Conservation (phyloP, 2,797 vertebrate species). For the Microchirus variegatus region DNA sequence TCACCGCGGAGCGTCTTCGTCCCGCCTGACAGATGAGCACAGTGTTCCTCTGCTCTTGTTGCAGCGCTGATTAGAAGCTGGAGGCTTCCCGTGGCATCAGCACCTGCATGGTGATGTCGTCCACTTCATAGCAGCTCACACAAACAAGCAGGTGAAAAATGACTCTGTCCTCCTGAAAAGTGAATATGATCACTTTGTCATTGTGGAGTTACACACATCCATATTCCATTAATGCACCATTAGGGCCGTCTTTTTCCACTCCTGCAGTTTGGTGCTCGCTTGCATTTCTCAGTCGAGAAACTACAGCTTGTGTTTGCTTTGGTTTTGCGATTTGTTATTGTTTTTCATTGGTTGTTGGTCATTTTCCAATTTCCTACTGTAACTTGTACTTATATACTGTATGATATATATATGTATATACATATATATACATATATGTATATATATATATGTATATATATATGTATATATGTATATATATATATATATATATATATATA, state of each 20-base stretch:
- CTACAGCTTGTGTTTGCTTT: neutral
- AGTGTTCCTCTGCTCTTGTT: conserved; percentile 4
- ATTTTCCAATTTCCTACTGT: too few relatives aligned
- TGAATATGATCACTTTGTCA: neutral
- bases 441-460: too few relatives aligned
- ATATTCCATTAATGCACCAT: too few relatives aligned
- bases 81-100: conserved; percentile 6
- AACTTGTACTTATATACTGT: too few relatives aligned
- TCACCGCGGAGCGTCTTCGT: neutral
- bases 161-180: neutral
- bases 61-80: conserved; percentile 6
- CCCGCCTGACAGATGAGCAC: conserved; percentile 7
- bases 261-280: too few relatives aligned
- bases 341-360: neutral
- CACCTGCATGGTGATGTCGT: conserved; percentile 13
- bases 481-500: too few relatives aligned
- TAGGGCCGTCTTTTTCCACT: too few relatives aligned
- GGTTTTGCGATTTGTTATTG: neutral
- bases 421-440: too few relatives aligned
- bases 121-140: neutral
- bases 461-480: too few relatives aligned
- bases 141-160: neutral
- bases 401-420: too few relatives aligned
- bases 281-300: too few relatives aligned
- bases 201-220: neutral